phyloP scores from a whole-genome alignment of 2,797 vertebrate species.

The Cynodonichthys magdalenae region DNA sequence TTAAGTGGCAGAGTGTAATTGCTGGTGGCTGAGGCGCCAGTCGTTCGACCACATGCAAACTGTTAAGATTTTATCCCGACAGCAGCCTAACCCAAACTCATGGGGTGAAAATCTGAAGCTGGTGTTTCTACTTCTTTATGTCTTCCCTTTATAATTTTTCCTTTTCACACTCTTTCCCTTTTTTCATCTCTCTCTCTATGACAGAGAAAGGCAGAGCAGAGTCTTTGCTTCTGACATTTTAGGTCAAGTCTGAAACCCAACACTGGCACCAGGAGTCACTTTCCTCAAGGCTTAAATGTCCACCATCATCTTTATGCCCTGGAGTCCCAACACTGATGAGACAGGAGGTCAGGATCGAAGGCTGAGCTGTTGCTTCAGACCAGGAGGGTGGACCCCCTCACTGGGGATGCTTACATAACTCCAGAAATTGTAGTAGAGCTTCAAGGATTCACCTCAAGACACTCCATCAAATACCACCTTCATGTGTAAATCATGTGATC shows the following conservation, averaged over 20 bases:
- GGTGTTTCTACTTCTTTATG: constrained; percentile 28
- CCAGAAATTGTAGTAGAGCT: constrained; percentile 33
- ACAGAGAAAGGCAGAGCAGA: constrained; percentile 21
- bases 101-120: constrained; percentile 49
- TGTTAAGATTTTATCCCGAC: constrained; percentile 32
- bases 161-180: constrained; percentile 20
- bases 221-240: constrained; percentile 50
- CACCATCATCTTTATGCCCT: constrained; percentile 42
- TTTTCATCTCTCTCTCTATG: constrained; percentile 1
- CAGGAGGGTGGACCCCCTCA: constrained; percentile 12
- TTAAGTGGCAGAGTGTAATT: constrained; percentile 3
- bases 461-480: constrained; percentile 49
- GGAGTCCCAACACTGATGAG: constrained; percentile 66
- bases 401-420: constrained; percentile 44
- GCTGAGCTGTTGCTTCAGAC: not conserved
- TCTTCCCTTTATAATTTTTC: constrained; percentile 23
- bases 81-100: constrained; percentile 30
- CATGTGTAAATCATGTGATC: constrained; percentile 40
- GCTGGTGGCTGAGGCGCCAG: constrained; percentile 25
- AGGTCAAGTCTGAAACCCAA: constrained; percentile 71
- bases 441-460: constrained; percentile 18
- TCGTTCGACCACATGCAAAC: constrained; percentile 36
- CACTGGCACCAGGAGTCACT: constrained; percentile 77
- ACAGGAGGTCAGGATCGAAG: constrained; percentile 40
- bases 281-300: constrained; percentile 67